These are phyloP conservation scores for Lagopus leucura DNA, from an alignment of 2,113 vertebrate species.

Conservation along the genomic window DNA sequence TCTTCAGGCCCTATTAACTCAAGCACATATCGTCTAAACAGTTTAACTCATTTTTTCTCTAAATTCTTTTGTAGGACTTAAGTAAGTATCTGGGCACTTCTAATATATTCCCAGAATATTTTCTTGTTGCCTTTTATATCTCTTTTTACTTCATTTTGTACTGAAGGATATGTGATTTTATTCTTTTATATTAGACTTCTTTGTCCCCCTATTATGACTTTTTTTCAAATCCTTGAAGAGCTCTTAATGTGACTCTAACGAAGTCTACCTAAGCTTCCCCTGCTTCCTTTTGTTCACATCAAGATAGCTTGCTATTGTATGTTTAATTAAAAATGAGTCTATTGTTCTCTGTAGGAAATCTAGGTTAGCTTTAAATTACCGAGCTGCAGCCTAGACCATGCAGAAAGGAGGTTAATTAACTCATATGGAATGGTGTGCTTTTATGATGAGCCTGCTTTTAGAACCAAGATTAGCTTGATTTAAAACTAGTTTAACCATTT, in stretches of 20 bases:
- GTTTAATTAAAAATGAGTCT: slow-evolving; percentile 62
- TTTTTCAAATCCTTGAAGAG: slow-evolving; percentile 26
- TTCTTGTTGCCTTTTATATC: slow-evolving; percentile 6
- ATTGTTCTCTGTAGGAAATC: slow-evolving; percentile 57
- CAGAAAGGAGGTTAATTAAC: slow-evolving; percentile 55
- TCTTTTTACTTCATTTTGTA: slow-evolving; percentile 24
- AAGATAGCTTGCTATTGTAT: slow-evolving; percentile 46
- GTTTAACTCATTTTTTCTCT: not conserved
- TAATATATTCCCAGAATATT: slow-evolving; percentile 8
- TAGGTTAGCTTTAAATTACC: slow-evolving; percentile 58
- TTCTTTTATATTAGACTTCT: slow-evolving; percentile 40
- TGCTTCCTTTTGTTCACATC: slow-evolving; percentile 50
- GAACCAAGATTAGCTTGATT: slow-evolving; percentile 26
- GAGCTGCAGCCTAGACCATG: slow-evolving; percentile 19
- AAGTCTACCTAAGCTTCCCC: slow-evolving; percentile 14
- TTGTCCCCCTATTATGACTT: not conserved
- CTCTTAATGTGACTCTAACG: slow-evolving; percentile 38
- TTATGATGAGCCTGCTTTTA: slow-evolving; percentile 43
- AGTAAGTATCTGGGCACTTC: not conserved
- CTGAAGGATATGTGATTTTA: slow-evolving; percentile 24
- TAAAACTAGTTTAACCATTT: slow-evolving; percentile 29
- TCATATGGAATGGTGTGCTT: slow-evolving; percentile 15
- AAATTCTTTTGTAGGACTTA: not conserved
- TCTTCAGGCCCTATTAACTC: not conserved
- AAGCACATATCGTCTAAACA: not conserved